Base-by-base conservation (phyloP, 2,797 vertebrate genomes). In the Cyprinodon diabolis region DNA sequence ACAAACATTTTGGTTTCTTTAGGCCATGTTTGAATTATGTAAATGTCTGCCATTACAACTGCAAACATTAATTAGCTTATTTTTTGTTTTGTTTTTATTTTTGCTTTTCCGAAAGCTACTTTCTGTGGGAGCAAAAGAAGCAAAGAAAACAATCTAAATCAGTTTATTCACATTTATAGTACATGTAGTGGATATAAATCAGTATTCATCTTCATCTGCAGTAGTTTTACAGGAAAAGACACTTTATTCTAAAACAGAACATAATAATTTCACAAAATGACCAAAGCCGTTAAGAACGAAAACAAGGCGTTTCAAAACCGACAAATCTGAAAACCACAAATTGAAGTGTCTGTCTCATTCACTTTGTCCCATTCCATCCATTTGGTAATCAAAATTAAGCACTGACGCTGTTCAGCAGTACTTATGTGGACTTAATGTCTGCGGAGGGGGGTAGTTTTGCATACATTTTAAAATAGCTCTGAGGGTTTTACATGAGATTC, bases 391-490 rank as follows among this genome's bases (percentile, higher is more conserved):
- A 54, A 73, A 71, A 66, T 37, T 17, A 47, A 72, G 37, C 25
- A 43, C 40, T 57, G 35, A 52, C 0, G 7, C 43, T 23, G 40
- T 7, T 45, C 40, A 48, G 54, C 37, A 47, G 63, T 75, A 76
- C 69, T 65, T 47, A 66, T 70, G 56, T 71, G 48, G 45, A 80
- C 69, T 45, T 74, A 66, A 70, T 63, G 65, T 68, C 71, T 79
- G 73, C 66, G 47, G 72, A 51, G 62, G 19, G 72, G 12, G 48
- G 48, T 13, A 17, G 72, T 74, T 76, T 78, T 83, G 76, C 45
- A 78, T 77, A 23, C 74, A 80, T 84, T 83, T 78, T 77, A 79
- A 74, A 83, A 69, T 68, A 77, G 69, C 73, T 78, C 45, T 71
- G 58, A 68, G 57, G 73, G 68, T 12, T 79, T 86, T 80, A 69